Base-by-base conservation (phyloP, 2,888 invertebrate genomes). In the Mesoligia furuncula region DNA sequence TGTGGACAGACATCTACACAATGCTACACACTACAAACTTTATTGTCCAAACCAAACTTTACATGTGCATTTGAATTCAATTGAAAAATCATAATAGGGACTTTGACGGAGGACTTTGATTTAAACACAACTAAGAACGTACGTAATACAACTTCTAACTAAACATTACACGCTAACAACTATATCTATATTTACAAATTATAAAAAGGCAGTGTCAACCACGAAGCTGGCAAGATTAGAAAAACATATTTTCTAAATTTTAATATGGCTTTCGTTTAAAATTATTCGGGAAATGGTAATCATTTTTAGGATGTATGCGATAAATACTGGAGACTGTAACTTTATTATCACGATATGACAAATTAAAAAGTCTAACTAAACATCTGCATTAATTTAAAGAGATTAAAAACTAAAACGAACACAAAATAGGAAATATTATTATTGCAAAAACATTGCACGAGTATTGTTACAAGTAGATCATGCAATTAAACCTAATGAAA, bases 141-240 rank as follows among this genome's bases (percentile, higher is more conserved):
- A 87, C 77, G 42, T 75, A 85, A 81, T 81, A 81, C 85, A 77
- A 83, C 15, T 71, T 68, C 75, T 85, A 36, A 68, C 62, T 75
- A 81, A 80, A 76, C 64, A 79, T 86, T 77, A 85, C 54, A 75
- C 36, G 51, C 86, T 89, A 85, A 79, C n/a, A 85, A 77, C 89
- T 92, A 91, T 79, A 85, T 79, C 93, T 95, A 96, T 96, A 96
- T 96, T 95, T 96, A 96, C 96, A 96, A 92, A 92, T 91, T 90
- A 92, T 90, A 92, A 93, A 94, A 94, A 94, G 95, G 95, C 96
- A 96, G 96, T 96, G 95, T 94, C 93, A 93, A 95, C 95, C 94
- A 94, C 94, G 87, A 95, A 95, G 94, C 96, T 96, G 96, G 96
- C 96, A 96, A 96, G 96, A 96, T 95, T 93, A 94, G 94, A 95